Evolutionary conservation across 2,888 invertebrate genomes (phyloP), one percentile per base, ranked within the genome.

Genomic region (Acrobasis repandana): DNA sequence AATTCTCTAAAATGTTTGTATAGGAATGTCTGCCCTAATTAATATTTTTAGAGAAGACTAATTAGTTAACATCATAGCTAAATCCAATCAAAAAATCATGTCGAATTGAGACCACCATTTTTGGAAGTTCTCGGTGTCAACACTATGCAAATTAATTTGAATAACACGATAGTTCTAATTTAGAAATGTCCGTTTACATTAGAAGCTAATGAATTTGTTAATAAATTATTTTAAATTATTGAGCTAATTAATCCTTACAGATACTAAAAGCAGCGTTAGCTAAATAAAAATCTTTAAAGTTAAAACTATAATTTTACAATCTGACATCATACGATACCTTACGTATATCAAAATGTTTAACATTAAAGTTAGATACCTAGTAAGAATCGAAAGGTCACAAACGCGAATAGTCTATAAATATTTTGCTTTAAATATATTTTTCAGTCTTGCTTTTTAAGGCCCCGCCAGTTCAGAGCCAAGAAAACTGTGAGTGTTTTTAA

Each of bases 91-190:
- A 28, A 28, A 28, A 28, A 28, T 9, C 43, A 6, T 9, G 36
- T 43, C 43, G 4, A 43, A 43, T 38, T 43, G n/a, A 14, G n/a
- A 43, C 11, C 43, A 14, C 43, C 14, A 10, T 43, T 11, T 28
- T 43, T 43, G 43, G 33, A 51, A 51, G 33, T 51, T 28, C 28
- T 28, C 28, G 34, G 20, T 43, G n/a, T 28, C 28, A 28, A 28
- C 28, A 28, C 4, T 11, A 51, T 51, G 34, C 51, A 51, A 51
- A 33, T 51, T 15, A 34, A 15, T 51, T 6, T 14, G 51, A 51
- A 51, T 51, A 51, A 51, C 51, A 51, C n/a, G 51, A 28, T n/a
- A 11, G 50, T 50, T 50, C 33, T 51, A 51, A 51, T 14, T 51
- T 51, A 51, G 14, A 33, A 28, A 33, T 34, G 34, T 51, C 34